These are phyloP conservation scores for Leucophora obtusa DNA, from an alignment of 2,888 invertebrate species.

Conservation along the genomic window DNA sequence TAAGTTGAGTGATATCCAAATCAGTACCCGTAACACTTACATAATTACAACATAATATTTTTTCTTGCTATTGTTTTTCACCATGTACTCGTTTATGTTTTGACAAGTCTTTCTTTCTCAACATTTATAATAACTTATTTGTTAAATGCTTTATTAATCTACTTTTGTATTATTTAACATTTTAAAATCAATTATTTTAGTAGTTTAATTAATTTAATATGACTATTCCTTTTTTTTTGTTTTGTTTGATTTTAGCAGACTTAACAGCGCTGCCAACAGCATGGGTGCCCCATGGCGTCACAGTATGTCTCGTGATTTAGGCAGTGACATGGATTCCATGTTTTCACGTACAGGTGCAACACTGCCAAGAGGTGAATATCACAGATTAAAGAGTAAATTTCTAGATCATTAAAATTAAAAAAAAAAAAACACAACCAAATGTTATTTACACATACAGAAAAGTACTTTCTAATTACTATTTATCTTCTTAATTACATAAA, in stretches of 20 bases:
- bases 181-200: background rate
- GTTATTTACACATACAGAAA: constrained; percentile 49
- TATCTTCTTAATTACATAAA: constrained; percentile 16
- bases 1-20: too few species aligned
- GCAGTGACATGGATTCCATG: constrained; percentile 86
- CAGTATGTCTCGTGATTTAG: constrained; percentile 84
- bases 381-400: constrained; percentile 79
- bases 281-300: constrained; percentile 81
- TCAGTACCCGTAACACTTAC: too few species aligned
- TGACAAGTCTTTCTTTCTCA: background rate
- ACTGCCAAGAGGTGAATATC: constrained; percentile 85
- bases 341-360: constrained; percentile 82
- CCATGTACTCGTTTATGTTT: background rate
- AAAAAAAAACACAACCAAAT: constrained; percentile 50
- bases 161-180: background rate
- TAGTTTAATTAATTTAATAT: background rate
- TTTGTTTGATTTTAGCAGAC: constrained; percentile 72
- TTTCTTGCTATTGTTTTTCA: too few species aligned
- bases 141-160: constrained; percentile 15
- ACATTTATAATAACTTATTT: background rate
- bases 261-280: constrained; percentile 70
- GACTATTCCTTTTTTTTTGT: background rate
- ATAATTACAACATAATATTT: too few species aligned
- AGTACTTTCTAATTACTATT: constrained; percentile 33
- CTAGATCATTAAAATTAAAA: constrained; percentile 72